These are phyloP conservation scores for Stichopus chloronotus DNA, from an alignment of 35 echinoderm and acorn worm species.

Conservation along the genomic window DNA sequence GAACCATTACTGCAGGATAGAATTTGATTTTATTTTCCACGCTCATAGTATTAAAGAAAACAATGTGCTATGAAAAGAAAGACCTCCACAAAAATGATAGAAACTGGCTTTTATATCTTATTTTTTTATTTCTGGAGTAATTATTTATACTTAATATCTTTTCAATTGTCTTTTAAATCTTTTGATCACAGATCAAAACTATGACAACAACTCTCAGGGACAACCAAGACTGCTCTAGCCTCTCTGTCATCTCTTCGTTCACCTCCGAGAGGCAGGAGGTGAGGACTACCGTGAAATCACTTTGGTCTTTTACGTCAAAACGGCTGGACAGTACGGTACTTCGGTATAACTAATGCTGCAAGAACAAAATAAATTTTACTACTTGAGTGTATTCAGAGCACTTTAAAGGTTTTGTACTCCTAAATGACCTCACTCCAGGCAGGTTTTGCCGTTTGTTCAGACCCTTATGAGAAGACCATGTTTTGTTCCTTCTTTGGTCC, in stretches of 20 bases:
- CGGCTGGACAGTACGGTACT: neutral
- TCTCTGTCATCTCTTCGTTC: neutral
- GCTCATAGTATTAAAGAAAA: too few species aligned
- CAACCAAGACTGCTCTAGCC: constrained; percentile 28
- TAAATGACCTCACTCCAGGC: too few species aligned
- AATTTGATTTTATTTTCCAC: too few species aligned
- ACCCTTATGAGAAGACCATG: too few species aligned
- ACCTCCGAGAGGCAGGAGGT: neutral
- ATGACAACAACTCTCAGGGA: constrained; percentile 40
- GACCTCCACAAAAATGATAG: too few species aligned
- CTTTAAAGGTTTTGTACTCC: neutral
- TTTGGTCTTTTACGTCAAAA: neutral
- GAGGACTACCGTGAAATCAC: too few species aligned
- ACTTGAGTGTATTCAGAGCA: neutral
- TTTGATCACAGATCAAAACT: constrained; percentile 28
- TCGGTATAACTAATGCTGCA: neutral
- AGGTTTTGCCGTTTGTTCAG: too few species aligned
- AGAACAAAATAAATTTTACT: neutral
- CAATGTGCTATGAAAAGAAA: too few species aligned
- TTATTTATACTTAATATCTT: neutral
- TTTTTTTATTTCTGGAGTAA: neutral
- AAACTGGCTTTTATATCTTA: too few species aligned
- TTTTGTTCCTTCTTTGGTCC: too few species aligned
- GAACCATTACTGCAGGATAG: too few species aligned
- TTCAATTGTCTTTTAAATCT: neutral